Base-by-base conservation (phyloP, 1,140 invertebrate species). In the Gryon sp. region DNA sequence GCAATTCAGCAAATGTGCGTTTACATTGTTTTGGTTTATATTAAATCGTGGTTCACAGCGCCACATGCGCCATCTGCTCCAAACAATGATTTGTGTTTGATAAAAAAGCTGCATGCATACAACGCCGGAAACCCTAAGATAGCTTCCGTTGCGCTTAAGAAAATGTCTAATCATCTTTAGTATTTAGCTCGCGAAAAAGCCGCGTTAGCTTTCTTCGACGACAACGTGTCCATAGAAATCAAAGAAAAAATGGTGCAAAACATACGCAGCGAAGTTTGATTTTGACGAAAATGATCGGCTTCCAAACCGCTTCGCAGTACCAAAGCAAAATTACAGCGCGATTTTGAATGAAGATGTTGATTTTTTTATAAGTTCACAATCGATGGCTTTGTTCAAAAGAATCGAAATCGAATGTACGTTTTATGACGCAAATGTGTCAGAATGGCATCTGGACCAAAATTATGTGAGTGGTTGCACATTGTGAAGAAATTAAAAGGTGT, bases 11-110 rank as follows among this genome's bases (percentile, higher is more conserved):
- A 75, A 30, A 45, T 68, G 22, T 68, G 62, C 16, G 38, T 75
- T 66, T 85, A 84, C 53, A 69, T 84, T 53, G 66, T 79, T 24
- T 30, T 59, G 1, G 26, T 82, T 2, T 82, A 83, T 62, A 20
- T 78, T 18, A 40, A 77, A 76, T 36, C 70, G 4, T 82, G 78
- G 80, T 81, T 80, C 38, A 55, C 57, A 34, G 59, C 73, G 28
- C 15, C 75, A 16, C 36, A 59, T 15, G 65, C 74, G 0, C n/a
- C 14, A 12, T 7, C 15, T 50, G 78, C 78, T 20, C 72, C 75
- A n/a, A 72, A 68, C 48, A 55, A 75, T 18, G 74, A 80, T 50
- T 69, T 80, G 20, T 41, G 41, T 7, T 70, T 79, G 26, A 11
- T 76, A 0, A 68, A 79, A 68, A 22, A 69, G 14, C 41, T 80